These are phyloP conservation scores for Peromyscus aztecus DNA, from an alignment of 2,797 vertebrate species.

Conservation along the genomic window DNA sequence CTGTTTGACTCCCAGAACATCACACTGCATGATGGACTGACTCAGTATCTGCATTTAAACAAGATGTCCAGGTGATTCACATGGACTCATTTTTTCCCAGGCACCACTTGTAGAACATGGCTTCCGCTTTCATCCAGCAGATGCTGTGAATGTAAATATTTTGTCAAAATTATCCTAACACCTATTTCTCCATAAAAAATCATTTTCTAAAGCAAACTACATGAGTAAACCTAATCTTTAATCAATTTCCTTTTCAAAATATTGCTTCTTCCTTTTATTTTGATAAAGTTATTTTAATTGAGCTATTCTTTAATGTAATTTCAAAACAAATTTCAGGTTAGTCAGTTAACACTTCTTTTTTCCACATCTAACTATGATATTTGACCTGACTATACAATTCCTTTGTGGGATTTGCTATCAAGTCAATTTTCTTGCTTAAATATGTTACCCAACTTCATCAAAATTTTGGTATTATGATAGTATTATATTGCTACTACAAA, in stretches of 20 bases:
- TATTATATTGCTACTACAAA: constrained; percentile 1
- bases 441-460: neutral
- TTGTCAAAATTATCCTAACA: constrained; percentile 50
- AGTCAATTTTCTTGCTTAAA: constrained; percentile 30
- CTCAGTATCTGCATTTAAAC: neutral
- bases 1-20: neutral
- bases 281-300: constrained; percentile 56
- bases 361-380: neutral
- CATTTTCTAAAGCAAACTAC: constrained; percentile 42
- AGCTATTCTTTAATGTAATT: constrained; percentile 50
- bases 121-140: neutral
- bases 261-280: neutral
- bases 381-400: neutral
- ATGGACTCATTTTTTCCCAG: neutral
- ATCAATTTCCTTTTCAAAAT: constrained; percentile 56
- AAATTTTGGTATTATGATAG: neutral
- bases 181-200: constrained; percentile 34
- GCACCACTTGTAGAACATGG: neutral
- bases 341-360: neutral
- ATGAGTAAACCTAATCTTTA: constrained; percentile 59
- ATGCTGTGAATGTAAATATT: constrained; percentile 57
- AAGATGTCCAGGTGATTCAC: neutral
- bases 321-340: neutral
- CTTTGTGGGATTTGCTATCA: neutral
- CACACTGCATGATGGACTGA: neutral